These are phyloP conservation scores for Carterocephalus palaemon DNA, from an alignment of 2,888 invertebrate species.

Conservation along the genomic window DNA sequence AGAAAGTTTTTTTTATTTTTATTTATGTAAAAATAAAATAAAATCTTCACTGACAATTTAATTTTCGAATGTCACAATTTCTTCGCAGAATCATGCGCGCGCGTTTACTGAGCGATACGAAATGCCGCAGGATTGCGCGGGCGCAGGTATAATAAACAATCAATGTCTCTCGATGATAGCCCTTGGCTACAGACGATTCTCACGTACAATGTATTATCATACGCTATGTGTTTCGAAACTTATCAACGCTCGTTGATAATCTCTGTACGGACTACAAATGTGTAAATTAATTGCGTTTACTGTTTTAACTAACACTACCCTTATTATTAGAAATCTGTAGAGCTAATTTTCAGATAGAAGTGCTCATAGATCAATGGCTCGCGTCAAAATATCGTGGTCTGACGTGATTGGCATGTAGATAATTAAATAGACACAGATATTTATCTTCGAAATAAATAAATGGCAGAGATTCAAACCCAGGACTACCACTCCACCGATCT, in stretches of 20 bases:
- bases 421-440: no score
- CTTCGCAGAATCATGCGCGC: slow-evolving; percentile 12
- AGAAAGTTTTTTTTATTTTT: not conserved
- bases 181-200: slow-evolving; percentile 9
- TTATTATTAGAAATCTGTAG: no score
- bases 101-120: slow-evolving; percentile 11
- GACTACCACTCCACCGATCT: no score
- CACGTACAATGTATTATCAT: slow-evolving; percentile 7
- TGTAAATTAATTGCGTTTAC: not conserved
- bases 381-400: no score
- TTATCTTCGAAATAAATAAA: no score
- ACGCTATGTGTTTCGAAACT: slow-evolving; percentile 5
- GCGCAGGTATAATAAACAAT: slow-evolving; percentile 19
- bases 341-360: no score
- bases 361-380: no score
- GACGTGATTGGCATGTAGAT: no score
- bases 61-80: slow-evolving; percentile 2
- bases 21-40: not conserved
- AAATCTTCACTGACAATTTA: not conserved
- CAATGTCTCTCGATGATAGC: slow-evolving; percentile 7
- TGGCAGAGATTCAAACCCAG: no score
- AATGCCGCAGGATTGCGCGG: slow-evolving; percentile 15
- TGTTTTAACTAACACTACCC: no score
- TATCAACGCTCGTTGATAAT: not conserved
- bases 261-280: not conserved